Evolutionary conservation across 2,113 vertebrate species (phyloP).

Genomic region (Ia io): DNA sequence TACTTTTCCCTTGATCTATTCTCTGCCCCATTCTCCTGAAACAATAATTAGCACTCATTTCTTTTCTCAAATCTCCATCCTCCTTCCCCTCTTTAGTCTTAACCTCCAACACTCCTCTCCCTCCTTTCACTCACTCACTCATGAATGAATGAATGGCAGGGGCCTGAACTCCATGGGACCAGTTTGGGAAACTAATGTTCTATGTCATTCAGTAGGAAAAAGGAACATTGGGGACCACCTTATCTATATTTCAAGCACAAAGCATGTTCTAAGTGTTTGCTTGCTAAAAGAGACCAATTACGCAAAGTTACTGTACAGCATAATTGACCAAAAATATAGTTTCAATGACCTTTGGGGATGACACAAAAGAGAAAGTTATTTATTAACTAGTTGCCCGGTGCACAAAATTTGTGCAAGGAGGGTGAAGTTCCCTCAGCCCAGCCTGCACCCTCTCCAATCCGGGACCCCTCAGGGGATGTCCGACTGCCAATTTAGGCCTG

Average conservation of each 20-base stretch:
- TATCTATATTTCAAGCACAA: not conserved
- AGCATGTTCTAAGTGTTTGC: not conserved
- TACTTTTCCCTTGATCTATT: not conserved
- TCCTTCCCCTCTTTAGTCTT: not conserved
- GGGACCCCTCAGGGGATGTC: no score
- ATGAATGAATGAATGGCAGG: not conserved
- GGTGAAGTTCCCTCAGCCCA: no score
- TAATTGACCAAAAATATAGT: not conserved
- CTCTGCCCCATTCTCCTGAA: not conserved
- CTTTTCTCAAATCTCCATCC: not conserved
- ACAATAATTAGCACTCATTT: not conserved
- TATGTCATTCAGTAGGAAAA: not conserved
- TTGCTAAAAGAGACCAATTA: not conserved
- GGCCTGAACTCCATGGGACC: not conserved
- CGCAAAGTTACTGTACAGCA: not conserved
- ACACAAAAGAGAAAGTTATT: not conserved
- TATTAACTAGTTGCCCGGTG: not conserved
- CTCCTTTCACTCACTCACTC: not conserved
- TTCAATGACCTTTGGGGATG: not conserved
- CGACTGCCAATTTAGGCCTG: no score
- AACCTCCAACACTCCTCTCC: not conserved
- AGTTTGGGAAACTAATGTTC: not conserved
- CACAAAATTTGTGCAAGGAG: no score
- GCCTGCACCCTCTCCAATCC: no score
- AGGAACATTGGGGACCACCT: not conserved